Evolutionary conservation across 2,113 vertebrate species (phyloP).

Genomic region (Scytalopus superciliaris): DNA sequence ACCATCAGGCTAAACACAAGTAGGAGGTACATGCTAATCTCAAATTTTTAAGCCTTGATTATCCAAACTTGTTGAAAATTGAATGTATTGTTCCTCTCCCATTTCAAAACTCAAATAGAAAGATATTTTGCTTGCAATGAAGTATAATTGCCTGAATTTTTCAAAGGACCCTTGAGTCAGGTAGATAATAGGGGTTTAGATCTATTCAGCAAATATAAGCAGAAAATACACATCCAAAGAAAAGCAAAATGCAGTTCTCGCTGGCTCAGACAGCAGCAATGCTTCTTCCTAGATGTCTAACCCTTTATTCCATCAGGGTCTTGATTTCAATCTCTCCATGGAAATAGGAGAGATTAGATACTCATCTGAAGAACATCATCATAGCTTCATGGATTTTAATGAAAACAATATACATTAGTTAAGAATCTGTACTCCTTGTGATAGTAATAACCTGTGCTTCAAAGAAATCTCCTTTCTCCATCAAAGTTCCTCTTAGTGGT

Average conservation of each 20-base stretch:
- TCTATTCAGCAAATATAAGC: neutral
- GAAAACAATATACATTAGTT: neutral
- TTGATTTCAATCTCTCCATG: neutral
- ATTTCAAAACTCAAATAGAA: neutral
- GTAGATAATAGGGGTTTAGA: neutral
- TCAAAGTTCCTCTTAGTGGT: neutral
- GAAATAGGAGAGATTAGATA: neutral
- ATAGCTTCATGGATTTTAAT: neutral
- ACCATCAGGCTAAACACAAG: neutral
- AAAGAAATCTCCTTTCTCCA: neutral
- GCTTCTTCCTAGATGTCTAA: neutral
- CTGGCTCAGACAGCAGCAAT: neutral
- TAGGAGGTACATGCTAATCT: neutral
- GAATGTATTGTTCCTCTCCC: neutral
- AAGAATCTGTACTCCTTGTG: neutral
- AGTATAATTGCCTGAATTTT: neutral
- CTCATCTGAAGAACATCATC: neutral
- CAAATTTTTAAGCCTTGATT: neutral
- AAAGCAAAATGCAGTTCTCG: neutral
- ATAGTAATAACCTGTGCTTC: neutral
- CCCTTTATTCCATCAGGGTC: neutral
- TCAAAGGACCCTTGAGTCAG: conserved; percentile 10
- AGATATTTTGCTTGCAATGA: neutral
- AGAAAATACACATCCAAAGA: neutral
- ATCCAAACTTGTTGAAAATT: neutral